phyloP scores from a whole-genome alignment of 2,113 vertebrate genomes.

The Benitochromis conjunctus region DNA sequence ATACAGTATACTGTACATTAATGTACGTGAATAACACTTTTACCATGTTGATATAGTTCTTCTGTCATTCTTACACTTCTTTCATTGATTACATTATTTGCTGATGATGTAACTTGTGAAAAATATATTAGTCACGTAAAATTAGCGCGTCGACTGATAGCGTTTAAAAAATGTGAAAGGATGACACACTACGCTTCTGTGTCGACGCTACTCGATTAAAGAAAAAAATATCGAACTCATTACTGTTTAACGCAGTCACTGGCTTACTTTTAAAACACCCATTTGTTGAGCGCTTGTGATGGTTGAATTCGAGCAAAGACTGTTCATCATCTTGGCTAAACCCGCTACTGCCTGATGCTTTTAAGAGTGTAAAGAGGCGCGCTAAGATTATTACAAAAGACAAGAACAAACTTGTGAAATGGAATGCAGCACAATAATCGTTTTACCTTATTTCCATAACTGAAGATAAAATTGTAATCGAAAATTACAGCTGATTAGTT shows the following conservation, averaged over 20 bases:
- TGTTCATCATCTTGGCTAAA: not conserved
- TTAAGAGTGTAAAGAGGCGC: not conserved
- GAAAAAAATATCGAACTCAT: not conserved
- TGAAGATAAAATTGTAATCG: not conserved
- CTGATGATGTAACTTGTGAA: not conserved
- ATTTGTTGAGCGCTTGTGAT: not conserved
- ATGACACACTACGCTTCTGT: not conserved
- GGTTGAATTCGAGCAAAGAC: not conserved
- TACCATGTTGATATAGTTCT: not conserved
- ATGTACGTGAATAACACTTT: not conserved
- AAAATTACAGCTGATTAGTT: not conserved
- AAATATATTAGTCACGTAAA: not conserved
- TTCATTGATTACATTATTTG: not conserved
- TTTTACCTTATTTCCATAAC: not conserved
- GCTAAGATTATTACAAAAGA: not conserved
- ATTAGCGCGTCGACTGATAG: accelerated
- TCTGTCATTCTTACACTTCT: not conserved
- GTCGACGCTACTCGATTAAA: not conserved
- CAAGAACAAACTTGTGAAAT: not conserved
- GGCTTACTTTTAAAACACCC: not conserved
- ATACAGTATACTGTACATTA: not conserved
- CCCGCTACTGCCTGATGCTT: not conserved
- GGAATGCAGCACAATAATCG: not conserved
- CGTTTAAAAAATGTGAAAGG: not conserved
- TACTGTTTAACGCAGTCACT: not conserved